phyloP scores from a whole-genome alignment of 2,113 vertebrate species.

The Phyllostomus hastatus region DNA sequence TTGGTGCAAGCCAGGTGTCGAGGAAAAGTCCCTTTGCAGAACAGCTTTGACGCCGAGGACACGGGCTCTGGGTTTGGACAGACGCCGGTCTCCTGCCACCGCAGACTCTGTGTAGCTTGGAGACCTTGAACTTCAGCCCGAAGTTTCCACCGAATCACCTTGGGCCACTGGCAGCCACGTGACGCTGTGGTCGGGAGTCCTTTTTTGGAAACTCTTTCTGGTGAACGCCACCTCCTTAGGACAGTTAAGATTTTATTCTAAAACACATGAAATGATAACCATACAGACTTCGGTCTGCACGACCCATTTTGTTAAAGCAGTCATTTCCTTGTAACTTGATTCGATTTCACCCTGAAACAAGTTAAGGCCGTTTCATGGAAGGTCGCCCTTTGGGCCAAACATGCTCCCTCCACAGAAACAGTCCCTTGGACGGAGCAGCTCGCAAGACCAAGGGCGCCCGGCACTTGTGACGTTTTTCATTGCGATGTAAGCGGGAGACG shows the following conservation, averaged over 20 bases:
- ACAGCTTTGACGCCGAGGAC: neutral
- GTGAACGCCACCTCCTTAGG: neutral
- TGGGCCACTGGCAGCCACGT: neutral
- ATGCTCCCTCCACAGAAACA: neutral
- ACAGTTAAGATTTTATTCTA: neutral
- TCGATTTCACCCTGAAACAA: neutral
- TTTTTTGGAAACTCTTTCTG: neutral
- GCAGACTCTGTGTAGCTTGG: neutral
- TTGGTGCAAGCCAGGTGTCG: neutral
- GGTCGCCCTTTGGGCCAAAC: neutral
- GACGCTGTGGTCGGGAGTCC: rapidly evolving
- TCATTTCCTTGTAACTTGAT: neutral
- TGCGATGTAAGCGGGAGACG: neutral
- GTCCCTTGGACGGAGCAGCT: neutral
- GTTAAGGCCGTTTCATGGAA: neutral
- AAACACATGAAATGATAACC: neutral
- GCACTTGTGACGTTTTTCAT: neutral
- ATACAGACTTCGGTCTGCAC: neutral
- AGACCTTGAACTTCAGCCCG: neutral
- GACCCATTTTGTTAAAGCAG: neutral
- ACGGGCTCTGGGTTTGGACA: neutral
- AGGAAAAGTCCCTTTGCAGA: neutral
- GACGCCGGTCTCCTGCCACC: too few relatives aligned
- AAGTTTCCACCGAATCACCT: neutral
- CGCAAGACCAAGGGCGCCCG: neutral